Conservation (phyloP, 2,888 invertebrate species). For the Phania funesta region DNA sequence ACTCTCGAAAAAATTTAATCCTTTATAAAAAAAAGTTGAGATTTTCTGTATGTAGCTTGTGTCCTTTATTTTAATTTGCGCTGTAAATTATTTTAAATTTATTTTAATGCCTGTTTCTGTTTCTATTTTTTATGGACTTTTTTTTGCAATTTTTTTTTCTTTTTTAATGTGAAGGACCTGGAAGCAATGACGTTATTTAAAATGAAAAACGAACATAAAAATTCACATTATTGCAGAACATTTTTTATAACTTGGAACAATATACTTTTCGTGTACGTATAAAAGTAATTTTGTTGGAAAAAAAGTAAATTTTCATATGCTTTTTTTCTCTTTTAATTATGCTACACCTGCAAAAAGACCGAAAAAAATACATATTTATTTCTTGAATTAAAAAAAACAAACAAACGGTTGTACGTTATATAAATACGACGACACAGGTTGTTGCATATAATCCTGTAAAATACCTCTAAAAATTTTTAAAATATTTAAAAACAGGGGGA, state of each 20-base stretch:
- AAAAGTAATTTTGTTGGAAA: constrained; percentile 44
- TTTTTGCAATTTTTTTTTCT: constrained; percentile 25
- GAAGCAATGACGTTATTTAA: constrained; percentile 60
- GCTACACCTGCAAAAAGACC: constrained; percentile 54
- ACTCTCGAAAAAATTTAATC: neutral
- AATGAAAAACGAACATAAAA: constrained; percentile 46
- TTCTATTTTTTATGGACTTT: constrained; percentile 21
- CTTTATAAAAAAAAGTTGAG: neutral
- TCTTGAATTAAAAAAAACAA: constrained; percentile 51
- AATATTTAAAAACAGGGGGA: neutral
- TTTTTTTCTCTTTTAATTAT: constrained; percentile 59
- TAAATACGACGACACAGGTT: constrained; percentile 44
- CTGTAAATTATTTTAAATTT: constrained; percentile 63
- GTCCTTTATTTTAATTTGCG: constrained; percentile 72
- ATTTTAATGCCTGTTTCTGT: constrained; percentile 57
- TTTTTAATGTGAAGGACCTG: constrained; percentile 58
- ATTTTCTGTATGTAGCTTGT: neutral
- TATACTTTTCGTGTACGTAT: neutral
- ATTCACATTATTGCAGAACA: constrained; percentile 45
- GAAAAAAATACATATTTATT: constrained; percentile 21
- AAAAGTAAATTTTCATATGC: constrained; percentile 36
- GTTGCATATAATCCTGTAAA: neutral
- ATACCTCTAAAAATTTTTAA: neutral
- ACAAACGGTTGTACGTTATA: constrained; percentile 12
- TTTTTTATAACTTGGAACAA: constrained; percentile 31